Evolutionary conservation across 2,888 invertebrate genomes (phyloP), one percentile per base, ranked within the genome.

Genomic region (Aleiodes leptofemur): DNA sequence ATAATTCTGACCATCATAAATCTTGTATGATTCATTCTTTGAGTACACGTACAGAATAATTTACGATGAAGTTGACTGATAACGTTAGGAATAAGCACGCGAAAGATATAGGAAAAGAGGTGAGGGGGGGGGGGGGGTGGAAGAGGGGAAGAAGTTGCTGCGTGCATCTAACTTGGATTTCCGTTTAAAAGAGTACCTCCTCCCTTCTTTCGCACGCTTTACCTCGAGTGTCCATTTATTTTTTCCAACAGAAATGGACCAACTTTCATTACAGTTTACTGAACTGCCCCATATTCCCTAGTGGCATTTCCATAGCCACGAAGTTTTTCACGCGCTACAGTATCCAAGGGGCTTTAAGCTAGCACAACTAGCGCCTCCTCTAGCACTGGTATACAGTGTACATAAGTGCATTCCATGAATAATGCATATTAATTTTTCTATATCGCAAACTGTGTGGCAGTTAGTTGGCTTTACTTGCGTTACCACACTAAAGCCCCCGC

Each of bases 381-480:
- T 48, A 69, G 43, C 57, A 23, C 72, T 38, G 43, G 31, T 4
- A 43, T 48, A 14, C 29, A 43, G 51, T 34, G 34, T 57, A 72
- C 72, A 73, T 76, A 77, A 73, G 71, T 75, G 77, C 73, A 77
- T 75, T 57, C 72, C 70, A 80, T 81, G 81, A 80, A 80, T 79
- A 81, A 81, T 78, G 81, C 76, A 79, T 80, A 79, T 79, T 80
- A 77, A 79, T 81, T 81, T 76, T 79, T 78, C 74, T 79, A 69
- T 76, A 81, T 77, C 77, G 78, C 77, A 69, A 78, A 56, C 69
- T 73, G 48, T 61, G 68, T 69, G 38, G 53, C 59, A 43, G 57
- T 77, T 78, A 74, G 79, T 79, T 74, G 76, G 71, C 74, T 77
- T 59, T 72, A 31, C 73, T 50, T 14, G 51, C 11, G n/a, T 51